Percentiles rank a stretch among this genome's conserved stretches.
These are phyloP conservation scores for Mandrillus leucophaeus DNA, from an alignment of 2,113 vertebrate species.

Conservation along the genomic window DNA sequence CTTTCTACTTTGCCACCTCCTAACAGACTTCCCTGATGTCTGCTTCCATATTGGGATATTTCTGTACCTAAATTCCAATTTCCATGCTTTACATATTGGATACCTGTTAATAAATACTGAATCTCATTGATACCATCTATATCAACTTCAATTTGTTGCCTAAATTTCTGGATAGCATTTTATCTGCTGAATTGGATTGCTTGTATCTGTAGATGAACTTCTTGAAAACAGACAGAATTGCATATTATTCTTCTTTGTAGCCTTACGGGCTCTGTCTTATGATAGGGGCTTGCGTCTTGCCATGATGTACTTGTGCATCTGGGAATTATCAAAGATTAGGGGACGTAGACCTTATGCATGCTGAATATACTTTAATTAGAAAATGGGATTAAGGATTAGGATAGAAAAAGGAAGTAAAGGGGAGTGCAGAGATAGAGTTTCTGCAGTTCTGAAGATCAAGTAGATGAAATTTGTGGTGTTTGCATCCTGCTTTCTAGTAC, in stretches of 20 bases:
- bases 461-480: not conserved
- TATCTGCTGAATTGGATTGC: not conserved
- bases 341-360: not conserved
- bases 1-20: not conserved
- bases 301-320: not conserved
- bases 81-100: not conserved
- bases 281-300: not conserved
- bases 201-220: not conserved
- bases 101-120: not conserved
- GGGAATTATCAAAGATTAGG: not conserved
- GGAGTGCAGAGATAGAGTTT: not conserved
- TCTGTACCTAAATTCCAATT: not conserved
- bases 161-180: not conserved
- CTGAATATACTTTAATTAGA: not conserved
- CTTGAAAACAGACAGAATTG: not conserved
- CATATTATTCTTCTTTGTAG: not conserved
- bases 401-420: not conserved
- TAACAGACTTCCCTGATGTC: not conserved
- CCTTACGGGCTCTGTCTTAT: not conserved
- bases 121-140: not conserved
- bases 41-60: not conserved
- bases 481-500: not conserved
- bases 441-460: not conserved
- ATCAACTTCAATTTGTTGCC: not conserved
- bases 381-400: not conserved